These are phyloP conservation scores for Holothuria leucospilota DNA, from an alignment of 53 echinoderm and acorn worm genomes.

Conservation along the genomic window DNA sequence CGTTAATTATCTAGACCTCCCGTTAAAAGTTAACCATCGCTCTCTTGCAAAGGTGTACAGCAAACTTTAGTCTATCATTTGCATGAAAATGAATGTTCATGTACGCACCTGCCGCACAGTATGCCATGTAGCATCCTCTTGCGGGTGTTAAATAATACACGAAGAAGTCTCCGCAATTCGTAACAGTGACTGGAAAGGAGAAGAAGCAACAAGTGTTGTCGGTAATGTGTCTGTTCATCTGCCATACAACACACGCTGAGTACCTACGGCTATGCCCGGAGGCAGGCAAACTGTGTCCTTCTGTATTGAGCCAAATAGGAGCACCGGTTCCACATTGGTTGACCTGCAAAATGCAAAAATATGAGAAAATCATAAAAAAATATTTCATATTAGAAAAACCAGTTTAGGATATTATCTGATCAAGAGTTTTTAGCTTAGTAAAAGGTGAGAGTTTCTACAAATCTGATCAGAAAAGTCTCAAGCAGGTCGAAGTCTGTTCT, in stretches of 20 bases:
- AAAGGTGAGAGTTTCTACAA: no score
- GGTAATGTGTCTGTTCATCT: conserved; percentile 53
- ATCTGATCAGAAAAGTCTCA: no score
- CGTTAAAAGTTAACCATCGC: no score
- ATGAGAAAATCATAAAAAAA: no score
- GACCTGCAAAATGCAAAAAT: conserved; percentile 49
- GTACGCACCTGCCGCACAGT: conserved; percentile 81
- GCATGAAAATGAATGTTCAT: no score
- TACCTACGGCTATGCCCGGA: conserved; percentile 80
- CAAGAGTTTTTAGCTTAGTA: no score
- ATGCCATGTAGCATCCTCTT: conserved; percentile 93
- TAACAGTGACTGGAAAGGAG: conserved; percentile 87
- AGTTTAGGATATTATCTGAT: no score
- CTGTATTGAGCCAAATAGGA: conserved; percentile 93
- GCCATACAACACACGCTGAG: conserved; percentile 77
- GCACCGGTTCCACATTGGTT: conserved; percentile 91
- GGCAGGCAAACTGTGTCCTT: conserved; percentile 77
- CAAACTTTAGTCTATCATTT: no score
- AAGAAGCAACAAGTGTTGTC: conserved; percentile 82
- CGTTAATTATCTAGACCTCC: no score
- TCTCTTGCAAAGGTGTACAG: no score
- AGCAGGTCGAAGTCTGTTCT: no score
- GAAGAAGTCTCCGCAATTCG: conserved; percentile 95
- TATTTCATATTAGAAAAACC: no score
- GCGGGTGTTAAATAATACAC: conserved; percentile 88